phyloP scores from a whole-genome alignment of 2,888 invertebrate genomes.

The Hemithea aestivaria region DNA sequence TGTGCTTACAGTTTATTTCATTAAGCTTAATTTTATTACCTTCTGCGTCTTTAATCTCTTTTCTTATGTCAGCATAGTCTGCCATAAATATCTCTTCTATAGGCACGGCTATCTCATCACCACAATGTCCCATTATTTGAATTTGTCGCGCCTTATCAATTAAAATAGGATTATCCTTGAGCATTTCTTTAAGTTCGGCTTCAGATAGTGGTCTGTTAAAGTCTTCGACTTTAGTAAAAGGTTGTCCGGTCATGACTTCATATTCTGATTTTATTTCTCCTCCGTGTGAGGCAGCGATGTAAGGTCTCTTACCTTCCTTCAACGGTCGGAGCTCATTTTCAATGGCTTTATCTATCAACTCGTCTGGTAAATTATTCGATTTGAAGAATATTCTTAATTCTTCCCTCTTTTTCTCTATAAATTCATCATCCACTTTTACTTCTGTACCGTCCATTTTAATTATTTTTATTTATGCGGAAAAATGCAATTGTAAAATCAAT shows the following conservation, averaged over 20 bases:
- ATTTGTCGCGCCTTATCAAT: slow-evolving; percentile 66
- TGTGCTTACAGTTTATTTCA: slow-evolving; percentile 57
- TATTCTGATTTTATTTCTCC: slow-evolving; percentile 60
- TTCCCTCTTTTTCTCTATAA: slow-evolving; percentile 49
- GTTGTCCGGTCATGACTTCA: slow-evolving; percentile 71
- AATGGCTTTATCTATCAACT: slow-evolving; percentile 52
- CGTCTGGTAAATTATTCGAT: slow-evolving; percentile 50
- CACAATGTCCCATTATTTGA: slow-evolving; percentile 49
- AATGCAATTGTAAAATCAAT: background rate
- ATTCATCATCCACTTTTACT: slow-evolving; percentile 34
- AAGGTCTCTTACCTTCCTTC: slow-evolving; percentile 41
- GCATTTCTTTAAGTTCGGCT: slow-evolving; percentile 52
- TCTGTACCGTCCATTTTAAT: slow-evolving; percentile 39
- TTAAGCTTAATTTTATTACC: slow-evolving; percentile 47
- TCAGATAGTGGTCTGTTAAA: slow-evolving; percentile 47
- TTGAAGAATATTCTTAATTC: slow-evolving; percentile 59
- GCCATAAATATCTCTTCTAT: slow-evolving; percentile 53
- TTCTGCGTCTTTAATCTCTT: slow-evolving; percentile 49
- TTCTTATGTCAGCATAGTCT: slow-evolving; percentile 45
- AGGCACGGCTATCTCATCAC: slow-evolving; percentile 44
- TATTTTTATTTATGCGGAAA: slow-evolving; percentile 1
- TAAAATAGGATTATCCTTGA: slow-evolving; percentile 58
- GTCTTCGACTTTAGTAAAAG: slow-evolving; percentile 59
- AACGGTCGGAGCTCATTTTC: slow-evolving; percentile 63
- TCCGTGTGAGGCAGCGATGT: slow-evolving; percentile 56